Evolutionary conservation across 2,113 vertebrate species (phyloP), one percentile per base, ranked within the genome.

Genomic region (Nesoenas mayeri): DNA sequence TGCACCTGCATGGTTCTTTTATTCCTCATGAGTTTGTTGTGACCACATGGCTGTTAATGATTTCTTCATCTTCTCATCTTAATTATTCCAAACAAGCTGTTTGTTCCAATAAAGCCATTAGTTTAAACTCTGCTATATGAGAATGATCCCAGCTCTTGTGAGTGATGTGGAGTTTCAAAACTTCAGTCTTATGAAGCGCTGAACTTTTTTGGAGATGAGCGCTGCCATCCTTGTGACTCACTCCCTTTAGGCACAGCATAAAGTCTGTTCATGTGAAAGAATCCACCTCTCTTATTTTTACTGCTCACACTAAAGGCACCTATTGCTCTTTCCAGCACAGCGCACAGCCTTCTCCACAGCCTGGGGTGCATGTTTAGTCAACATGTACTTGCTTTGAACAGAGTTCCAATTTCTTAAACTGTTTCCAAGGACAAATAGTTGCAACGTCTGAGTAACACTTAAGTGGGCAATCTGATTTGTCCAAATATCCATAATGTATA

Each of bases 11-110:
- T 5, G 2, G 15, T 2, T 57, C 26, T 11, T 72, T 53, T 53
- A 17, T 40, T 74, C 61, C 40, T 40, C 21, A 10, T 2, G 15
- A 57, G 14, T 34, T 61, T 74, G 28, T 12, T 42, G 51, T 44
- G 54, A 38, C 3, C 0, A 0, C 11, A 5, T 7, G 2, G 10
- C 8, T 51, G 18, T 40, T 40, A 70, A 34, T 9, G 10, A 13
- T 78, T 75, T 47, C 38, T 80, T 72, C 44, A 26, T 19, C 21
- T 75, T 86, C 72, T 51, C 31, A 24, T 28, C 26, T 75, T 6
- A 1, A 9, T 77, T 14, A 32, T 9, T 51, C 40, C 4, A 9
- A 50, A 82, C 32, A 12, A 38, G 1, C 24, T 58, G 8, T 20
- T 70, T 60, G 44, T 86, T 91, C 44, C 66, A 57, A 16, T 4